These are phyloP conservation scores for Macropis europaea DNA, from an alignment of 2,888 invertebrate species.

Conservation along the genomic window DNA sequence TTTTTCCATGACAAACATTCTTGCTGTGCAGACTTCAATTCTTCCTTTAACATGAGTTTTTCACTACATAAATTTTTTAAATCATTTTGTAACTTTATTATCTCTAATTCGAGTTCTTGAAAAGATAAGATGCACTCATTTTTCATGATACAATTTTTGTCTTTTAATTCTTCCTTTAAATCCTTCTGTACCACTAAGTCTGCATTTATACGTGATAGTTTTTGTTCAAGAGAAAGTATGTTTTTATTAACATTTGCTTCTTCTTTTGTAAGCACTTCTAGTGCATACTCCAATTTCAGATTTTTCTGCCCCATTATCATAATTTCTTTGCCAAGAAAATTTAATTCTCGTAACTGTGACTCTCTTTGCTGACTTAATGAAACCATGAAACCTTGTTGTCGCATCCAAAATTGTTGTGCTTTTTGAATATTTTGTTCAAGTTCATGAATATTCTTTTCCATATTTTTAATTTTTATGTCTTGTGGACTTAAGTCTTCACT, in stretches of 20 bases:
- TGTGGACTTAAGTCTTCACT: constrained; percentile 80
- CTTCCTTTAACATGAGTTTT: constrained; percentile 84
- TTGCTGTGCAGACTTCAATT: constrained; percentile 83
- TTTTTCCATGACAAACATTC: constrained; percentile 91
- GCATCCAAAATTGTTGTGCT: constrained; percentile 88
- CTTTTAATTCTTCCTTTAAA: constrained; percentile 81
- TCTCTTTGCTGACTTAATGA: constrained; percentile 86
- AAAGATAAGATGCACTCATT: constrained; percentile 81
- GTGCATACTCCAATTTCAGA: constrained; percentile 85
- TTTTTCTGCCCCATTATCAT: constrained; percentile 88
- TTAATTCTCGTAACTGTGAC: constrained; percentile 85
- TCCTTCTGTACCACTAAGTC: constrained; percentile 81
- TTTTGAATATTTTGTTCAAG: constrained; percentile 84
- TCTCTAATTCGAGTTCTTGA: constrained; percentile 86
- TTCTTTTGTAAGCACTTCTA: constrained; percentile 82
- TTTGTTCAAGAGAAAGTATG: constrained; percentile 84
- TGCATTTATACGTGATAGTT: constrained; percentile 81
- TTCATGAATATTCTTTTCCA: constrained; percentile 85
- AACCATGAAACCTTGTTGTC: constrained; percentile 88
- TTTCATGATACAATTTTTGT: constrained; percentile 82
- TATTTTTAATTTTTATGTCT: constrained; percentile 84
- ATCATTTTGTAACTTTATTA: constrained; percentile 85
- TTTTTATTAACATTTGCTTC: constrained; percentile 82
- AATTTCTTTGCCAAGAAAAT: constrained; percentile 86
- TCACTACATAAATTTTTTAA: constrained; percentile 85